These are phyloP conservation scores for Lophochroa leadbeateri DNA, from an alignment of 2,113 vertebrate species.

Conservation along the genomic window DNA sequence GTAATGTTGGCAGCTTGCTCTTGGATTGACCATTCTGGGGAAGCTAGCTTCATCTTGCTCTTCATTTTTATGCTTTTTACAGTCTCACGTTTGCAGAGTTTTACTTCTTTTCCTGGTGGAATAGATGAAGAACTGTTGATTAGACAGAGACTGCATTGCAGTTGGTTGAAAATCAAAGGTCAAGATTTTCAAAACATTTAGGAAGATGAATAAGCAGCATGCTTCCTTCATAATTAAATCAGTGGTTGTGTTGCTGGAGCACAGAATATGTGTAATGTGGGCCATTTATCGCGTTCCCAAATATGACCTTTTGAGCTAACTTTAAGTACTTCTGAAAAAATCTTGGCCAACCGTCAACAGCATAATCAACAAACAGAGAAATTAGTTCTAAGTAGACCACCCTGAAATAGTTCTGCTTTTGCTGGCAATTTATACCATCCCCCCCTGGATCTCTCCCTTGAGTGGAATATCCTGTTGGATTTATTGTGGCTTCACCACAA, in stretches of 20 bases:
- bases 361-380: slow-evolving; percentile 35
- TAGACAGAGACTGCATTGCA: not conserved
- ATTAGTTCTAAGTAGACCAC: slow-evolving; percentile 32
- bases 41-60: not conserved
- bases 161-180: not conserved
- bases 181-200: not conserved
- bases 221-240: not conserved
- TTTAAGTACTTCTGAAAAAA: slow-evolving; percentile 35
- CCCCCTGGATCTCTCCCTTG: not conserved
- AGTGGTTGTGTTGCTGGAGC: not conserved
- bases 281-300: not conserved
- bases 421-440: slow-evolving; percentile 32
- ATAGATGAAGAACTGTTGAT: not conserved
- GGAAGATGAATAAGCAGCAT: not conserved
- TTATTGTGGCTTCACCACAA: slow-evolving; percentile 49
- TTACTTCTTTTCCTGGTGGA: not conserved
- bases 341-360: slow-evolving; percentile 38
- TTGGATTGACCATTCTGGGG: not conserved
- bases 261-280: not conserved
- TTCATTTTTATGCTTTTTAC: not conserved
- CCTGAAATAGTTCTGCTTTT: slow-evolving; percentile 57
- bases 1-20: not conserved
- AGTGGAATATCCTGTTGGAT: slow-evolving; percentile 39
- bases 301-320: slow-evolving; percentile 24
- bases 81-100: not conserved